Evolutionary conservation across 2,888 invertebrate species (phyloP), one percentile per base, ranked within the genome.

Genomic region (Sicus ferrugineus): DNA sequence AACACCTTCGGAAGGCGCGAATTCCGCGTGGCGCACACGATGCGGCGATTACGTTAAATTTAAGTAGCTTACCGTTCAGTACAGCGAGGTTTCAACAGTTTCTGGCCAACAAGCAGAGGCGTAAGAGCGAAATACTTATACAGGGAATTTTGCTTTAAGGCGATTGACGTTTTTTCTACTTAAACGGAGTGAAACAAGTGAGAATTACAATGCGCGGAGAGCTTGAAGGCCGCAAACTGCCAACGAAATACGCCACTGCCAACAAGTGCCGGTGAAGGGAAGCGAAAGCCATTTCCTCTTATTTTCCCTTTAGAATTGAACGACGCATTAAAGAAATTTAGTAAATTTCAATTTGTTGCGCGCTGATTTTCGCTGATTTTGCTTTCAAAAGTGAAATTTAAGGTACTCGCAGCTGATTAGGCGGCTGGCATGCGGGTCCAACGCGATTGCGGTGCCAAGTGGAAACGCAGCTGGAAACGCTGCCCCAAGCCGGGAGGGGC

Each of bases 41-140:
- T 48, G 58, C 48, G 31, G 48, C 48, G 67, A 67, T 67, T 59
- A 67, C 14, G 59, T 67, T 59, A 67, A 58, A 59, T 59, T 59
- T 67, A 48, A 67, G 59, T 67, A 67, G 42, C 58, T 58, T 46
- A 42, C 58, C 9, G 58, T 30, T n/a, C n/a, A n/a, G n/a, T n/a
- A n/a, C n/a, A n/a, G n/a, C n/a, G n/a, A n/a, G n/a, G 28, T 64
- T 50, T 26, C 50, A 19, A 31, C 64, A 52, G 23, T 4, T 61
- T 50, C 19, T 34, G 48, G 21, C 31, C 46, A n/a, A 30, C 7
- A 7, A 16, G 9, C 2, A 4, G 6, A 30, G 6, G 16, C 16
- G 63, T 6, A n/a, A 14, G 9, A 38, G 9, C 14, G 38, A 7
- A 38, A 38, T 19, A 14, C 4, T 46, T 19, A 19, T 46, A 14